phyloP scores from a whole-genome alignment of 2,797 vertebrate genomes.

The Enteromius mattozi region DNA sequence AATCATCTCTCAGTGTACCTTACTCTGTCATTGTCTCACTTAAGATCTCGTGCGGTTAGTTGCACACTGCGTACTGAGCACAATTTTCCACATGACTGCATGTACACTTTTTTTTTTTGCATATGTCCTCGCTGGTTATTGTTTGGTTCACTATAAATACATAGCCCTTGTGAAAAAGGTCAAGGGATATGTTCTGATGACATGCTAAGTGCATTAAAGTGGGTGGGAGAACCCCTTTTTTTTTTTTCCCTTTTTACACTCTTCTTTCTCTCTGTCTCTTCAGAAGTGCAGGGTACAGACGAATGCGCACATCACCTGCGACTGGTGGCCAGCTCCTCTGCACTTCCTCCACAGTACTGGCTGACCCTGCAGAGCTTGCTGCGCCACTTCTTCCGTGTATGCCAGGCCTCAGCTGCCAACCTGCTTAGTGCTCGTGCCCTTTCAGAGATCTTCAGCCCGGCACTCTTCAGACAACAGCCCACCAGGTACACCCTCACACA shows the following conservation, averaged over 20 bases:
- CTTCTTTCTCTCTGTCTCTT: constrained; percentile 33
- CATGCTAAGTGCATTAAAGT: not conserved
- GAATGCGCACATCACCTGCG: constrained; percentile 89
- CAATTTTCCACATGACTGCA: constrained; percentile 48
- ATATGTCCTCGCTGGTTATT: constrained; percentile 14
- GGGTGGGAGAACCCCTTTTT: not conserved
- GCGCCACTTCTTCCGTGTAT: constrained; percentile 90
- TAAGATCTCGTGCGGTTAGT: constrained; percentile 65
- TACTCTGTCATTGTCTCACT: constrained; percentile 77
- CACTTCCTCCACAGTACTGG: constrained; percentile 93
- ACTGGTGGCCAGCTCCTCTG: constrained; percentile 83
- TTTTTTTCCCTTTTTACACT: constrained; percentile 24
- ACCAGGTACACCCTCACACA: constrained; percentile 77
- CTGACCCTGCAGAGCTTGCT: constrained; percentile 93
- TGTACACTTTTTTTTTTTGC: constrained; percentile 28
- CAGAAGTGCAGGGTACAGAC: constrained; percentile 89
- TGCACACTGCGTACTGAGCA: not conserved
- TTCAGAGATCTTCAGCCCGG: constrained; percentile 92
- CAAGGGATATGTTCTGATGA: not conserved
- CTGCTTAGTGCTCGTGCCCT: constrained; percentile 85
- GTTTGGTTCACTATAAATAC: not conserved
- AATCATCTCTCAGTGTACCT: constrained; percentile 81
- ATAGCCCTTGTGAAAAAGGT: not conserved
- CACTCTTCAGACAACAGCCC: constrained; percentile 88
- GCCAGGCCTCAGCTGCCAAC: constrained; percentile 88